Percentiles rank a stretch among this genome's conserved stretches.
Conservation (phyloP, 2,888 invertebrate genomes). For the Machimus rusticus region DNA sequence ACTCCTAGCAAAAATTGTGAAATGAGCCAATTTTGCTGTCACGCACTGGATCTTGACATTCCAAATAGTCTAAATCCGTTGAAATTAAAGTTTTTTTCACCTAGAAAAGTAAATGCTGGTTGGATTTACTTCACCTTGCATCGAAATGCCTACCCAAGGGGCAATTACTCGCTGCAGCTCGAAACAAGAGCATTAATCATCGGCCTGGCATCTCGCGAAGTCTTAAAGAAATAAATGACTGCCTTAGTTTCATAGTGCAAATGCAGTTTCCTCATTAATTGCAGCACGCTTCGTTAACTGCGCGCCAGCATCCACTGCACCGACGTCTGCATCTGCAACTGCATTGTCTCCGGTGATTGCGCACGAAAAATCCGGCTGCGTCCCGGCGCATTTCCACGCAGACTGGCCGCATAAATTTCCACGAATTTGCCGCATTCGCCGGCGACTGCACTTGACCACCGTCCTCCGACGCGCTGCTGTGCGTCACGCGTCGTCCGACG, state of each 20-base stretch:
- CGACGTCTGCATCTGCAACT: not conserved
- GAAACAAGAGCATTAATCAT: not conserved
- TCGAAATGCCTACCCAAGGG: not conserved
- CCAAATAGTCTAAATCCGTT: not conserved
- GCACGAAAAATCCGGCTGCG: not conserved
- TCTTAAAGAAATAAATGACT: not conserved
- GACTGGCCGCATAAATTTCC: not conserved
- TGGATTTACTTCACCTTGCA: not conserved
- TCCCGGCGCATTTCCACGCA: not conserved
- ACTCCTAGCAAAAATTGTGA: not conserved
- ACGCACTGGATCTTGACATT: constrained; percentile 4
- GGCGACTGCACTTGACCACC: not conserved
- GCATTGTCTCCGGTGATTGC: not conserved
- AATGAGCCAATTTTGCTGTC: not conserved
- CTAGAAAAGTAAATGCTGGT: not conserved
- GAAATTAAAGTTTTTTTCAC: not conserved
- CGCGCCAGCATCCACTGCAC: not conserved
- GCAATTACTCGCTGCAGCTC: not conserved
- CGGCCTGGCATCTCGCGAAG: not conserved
- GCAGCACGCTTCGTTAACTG: not conserved
- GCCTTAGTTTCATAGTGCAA: not conserved
- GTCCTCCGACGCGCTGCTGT: not conserved
- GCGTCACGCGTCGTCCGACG: not conserved
- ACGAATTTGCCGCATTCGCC: not conserved
- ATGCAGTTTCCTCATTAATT: constrained; percentile 2